Evolutionary conservation across 2,888 invertebrate species (phyloP), one percentile per base, ranked within the genome.

Genomic region (Taphrorychus bicolor): DNA sequence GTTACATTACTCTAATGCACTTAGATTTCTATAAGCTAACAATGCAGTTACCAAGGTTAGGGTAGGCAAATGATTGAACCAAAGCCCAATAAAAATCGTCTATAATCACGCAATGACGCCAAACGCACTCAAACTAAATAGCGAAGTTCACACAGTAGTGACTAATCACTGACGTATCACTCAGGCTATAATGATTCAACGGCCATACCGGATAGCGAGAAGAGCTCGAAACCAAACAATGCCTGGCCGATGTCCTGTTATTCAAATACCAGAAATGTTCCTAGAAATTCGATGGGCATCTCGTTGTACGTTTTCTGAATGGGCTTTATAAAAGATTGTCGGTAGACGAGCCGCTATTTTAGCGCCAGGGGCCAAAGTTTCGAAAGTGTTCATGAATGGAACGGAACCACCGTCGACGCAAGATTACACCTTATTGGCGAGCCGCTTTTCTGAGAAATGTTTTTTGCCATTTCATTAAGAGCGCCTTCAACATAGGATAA

Each of bases 311-410:
- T 32, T 42, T 52, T 41, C 22, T 63, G 45, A 65, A 65, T 65
- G 59, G 59, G 40, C 51, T 41, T 49, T 58, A 52, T 17, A 42
- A 57, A 49, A 19, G 40, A 51, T 59, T 51, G 65, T 53, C 65
- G 65, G 45, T 70, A 73, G 74, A 74, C 73, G 69, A 53, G 64
- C 64, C 71, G 64, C 74, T 74, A 76, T 76, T 72, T 73, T 73
- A 74, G 76, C 76, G 76, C 76, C 76, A 73, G 70, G 72, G 74
- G 73, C 73, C 68, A 62, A 58, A 59, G 69, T 71, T 72, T 70
- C 48, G 70, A 57, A 70, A 65, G 66, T 66, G 58, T 66, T 70
- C 66, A 70, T 73, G 72, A 72, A 73, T 71, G 71, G 68, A 70
- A 19, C 17, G 2, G 4, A 14, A n/a, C 45, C 45, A 45, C 11